Conservation (phyloP, 2,113 vertebrate species). For the Salvelinus fontinalis region DNA sequence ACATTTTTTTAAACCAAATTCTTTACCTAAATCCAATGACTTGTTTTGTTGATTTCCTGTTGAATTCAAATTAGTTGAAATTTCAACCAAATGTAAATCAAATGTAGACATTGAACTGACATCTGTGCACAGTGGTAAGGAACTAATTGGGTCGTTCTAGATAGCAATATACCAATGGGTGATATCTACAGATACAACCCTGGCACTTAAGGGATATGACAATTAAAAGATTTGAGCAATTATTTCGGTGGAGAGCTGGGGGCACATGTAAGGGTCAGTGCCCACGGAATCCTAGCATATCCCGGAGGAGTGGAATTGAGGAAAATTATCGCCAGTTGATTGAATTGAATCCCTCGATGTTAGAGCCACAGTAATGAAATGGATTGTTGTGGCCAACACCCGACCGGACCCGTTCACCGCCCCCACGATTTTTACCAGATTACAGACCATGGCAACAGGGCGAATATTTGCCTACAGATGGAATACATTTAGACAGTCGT, state of each 20-base stretch:
- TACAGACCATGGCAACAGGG: constrained; percentile 54
- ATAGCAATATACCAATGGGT: background rate
- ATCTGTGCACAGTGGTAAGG: too few relatives aligned
- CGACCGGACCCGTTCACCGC: constrained; percentile 59
- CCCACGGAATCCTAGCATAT: constrained; percentile 55
- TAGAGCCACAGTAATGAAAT: constrained; percentile 71
- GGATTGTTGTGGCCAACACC: constrained; percentile 57
- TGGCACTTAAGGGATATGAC: constrained; percentile 72
- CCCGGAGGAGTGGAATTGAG: constrained; percentile 60
- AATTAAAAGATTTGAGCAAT: constrained; percentile 59
- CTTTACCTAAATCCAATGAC: too few relatives aligned
- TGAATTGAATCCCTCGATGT: constrained; percentile 67
- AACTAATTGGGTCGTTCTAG: background rate
- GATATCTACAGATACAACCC: background rate
- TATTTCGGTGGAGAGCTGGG: constrained; percentile 62
- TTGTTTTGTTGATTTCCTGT: too few relatives aligned
- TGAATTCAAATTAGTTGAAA: too few relatives aligned
- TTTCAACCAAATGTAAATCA: too few relatives aligned
- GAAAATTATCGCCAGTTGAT: constrained; percentile 69
- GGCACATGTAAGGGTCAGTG: constrained; percentile 56
- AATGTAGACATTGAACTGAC: too few relatives aligned
- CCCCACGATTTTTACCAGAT: constrained; percentile 60
- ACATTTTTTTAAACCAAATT: too few relatives aligned
- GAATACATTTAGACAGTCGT: constrained; percentile 42
- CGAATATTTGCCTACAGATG: constrained; percentile 68